These are phyloP conservation scores for Amphimallon solstitiale DNA, from an alignment of 2,888 invertebrate genomes.

Conservation along the genomic window DNA sequence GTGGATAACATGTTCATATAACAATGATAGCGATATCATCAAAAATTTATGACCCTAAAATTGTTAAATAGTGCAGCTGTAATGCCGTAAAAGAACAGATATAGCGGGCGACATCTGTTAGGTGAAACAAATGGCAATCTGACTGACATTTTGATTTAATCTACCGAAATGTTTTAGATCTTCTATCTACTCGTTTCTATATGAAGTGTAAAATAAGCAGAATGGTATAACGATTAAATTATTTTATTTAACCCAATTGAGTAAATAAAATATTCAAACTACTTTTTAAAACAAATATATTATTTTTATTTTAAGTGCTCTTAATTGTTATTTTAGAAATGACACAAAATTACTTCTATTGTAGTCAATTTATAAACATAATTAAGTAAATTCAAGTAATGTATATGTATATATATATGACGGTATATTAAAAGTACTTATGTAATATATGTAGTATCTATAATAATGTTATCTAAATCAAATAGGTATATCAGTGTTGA, in stretches of 20 bases:
- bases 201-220: neutral
- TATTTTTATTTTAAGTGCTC: too few species aligned
- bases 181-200: neutral
- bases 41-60: neutral
- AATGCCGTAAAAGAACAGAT: neutral
- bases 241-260: neutral
- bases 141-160: slow-evolving; percentile 20
- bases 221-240: neutral
- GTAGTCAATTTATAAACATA: too few species aligned
- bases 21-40: too few species aligned
- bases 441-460: slow-evolving; percentile 32
- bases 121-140: slow-evolving; percentile 17
- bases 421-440: too few species aligned
- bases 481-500: slow-evolving; percentile 56
- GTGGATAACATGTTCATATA: neutral
- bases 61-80: slow-evolving; percentile 12
- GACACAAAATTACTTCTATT: too few species aligned
- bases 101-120: slow-evolving; percentile 9
- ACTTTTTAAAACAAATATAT: too few species aligned
- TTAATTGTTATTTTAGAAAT: too few species aligned
- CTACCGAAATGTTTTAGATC: slow-evolving; percentile 11
- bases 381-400: neutral
- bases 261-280: neutral
- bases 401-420: neutral
- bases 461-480: slow-evolving; percentile 54